Percentiles rank a stretch among this genome's conserved stretches.
Conservation (phyloP, 2,797 vertebrate genomes). For the Anniella stebbinsi region DNA sequence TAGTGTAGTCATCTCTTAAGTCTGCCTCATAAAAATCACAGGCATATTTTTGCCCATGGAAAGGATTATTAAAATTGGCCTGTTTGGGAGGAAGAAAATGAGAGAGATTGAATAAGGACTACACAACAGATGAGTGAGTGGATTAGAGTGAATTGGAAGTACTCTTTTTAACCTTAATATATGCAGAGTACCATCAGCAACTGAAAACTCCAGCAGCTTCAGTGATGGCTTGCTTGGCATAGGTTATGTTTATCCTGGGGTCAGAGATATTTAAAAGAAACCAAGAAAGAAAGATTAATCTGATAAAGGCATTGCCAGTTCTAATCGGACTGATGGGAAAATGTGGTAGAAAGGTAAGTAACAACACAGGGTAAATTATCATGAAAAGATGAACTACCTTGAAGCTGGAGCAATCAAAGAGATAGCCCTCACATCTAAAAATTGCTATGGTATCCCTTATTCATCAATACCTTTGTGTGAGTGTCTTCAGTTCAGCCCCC, state of each 20-base stretch:
- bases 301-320: conserved; percentile 80
- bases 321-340: conserved; percentile 85
- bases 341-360: conserved; percentile 75
- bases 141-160: conserved; percentile 32
- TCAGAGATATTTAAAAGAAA: conserved; percentile 70
- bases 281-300: conserved; percentile 78
- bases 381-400: conserved; percentile 82
- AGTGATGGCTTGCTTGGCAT: conserved; percentile 6
- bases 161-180: conserved; percentile 51
- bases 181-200: conserved; percentile 38
- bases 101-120: conserved; percentile 32
- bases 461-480: conserved; percentile 78
- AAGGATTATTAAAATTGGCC: conserved; percentile 32
- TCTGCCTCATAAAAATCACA: conserved; percentile 28
- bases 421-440: conserved; percentile 84
- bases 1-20: neutral
- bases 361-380: conserved; percentile 79
- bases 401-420: conserved; percentile 83
- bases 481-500: conserved; percentile 59
- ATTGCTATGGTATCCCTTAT: conserved; percentile 78
- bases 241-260: conserved; percentile 67
- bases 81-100: conserved; percentile 33
- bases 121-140: conserved; percentile 23
- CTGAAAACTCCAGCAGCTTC: conserved; percentile 5
- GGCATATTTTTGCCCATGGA: neutral